These are phyloP conservation scores for Ashinkailepas kermadecensis DNA, from an alignment of 2,888 invertebrate species.

Conservation along the genomic window DNA sequence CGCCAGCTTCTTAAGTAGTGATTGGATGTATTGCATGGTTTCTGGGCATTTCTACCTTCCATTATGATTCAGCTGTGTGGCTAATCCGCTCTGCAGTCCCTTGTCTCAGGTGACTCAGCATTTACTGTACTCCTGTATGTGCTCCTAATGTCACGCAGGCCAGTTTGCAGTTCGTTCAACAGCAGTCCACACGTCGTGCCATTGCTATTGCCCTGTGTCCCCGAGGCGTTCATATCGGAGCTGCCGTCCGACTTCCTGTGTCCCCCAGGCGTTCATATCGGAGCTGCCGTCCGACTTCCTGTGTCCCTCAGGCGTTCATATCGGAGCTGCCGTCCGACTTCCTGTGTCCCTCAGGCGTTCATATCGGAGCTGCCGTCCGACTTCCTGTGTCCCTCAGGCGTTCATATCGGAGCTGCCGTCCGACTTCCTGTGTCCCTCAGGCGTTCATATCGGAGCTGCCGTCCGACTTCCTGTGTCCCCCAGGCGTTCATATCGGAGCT, in stretches of 20 bases:
- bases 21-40: no score
- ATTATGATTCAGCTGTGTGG: no score
- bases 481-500: constrained; percentile 14
- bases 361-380: constrained; percentile 6
- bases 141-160: no score
- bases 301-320: not conserved
- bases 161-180: no score
- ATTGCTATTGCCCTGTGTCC: no score
- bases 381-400: constrained; percentile 13
- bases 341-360: constrained; percentile 11
- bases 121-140: no score
- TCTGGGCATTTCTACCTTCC: no score
- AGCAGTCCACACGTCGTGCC: no score
- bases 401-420: constrained; percentile 8
- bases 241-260: constrained; percentile 14
- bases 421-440: constrained; percentile 9
- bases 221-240: constrained; percentile 3
- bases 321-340: constrained; percentile 16
- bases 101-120: no score
- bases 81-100: no score
- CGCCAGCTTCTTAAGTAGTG: no score
- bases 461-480: constrained; percentile 6
- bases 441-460: constrained; percentile 11
- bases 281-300: constrained; percentile 18
- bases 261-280: constrained; percentile 2